Base-by-base conservation (phyloP, 2,888 invertebrate species). In the Pristionchus japonicus region DNA sequence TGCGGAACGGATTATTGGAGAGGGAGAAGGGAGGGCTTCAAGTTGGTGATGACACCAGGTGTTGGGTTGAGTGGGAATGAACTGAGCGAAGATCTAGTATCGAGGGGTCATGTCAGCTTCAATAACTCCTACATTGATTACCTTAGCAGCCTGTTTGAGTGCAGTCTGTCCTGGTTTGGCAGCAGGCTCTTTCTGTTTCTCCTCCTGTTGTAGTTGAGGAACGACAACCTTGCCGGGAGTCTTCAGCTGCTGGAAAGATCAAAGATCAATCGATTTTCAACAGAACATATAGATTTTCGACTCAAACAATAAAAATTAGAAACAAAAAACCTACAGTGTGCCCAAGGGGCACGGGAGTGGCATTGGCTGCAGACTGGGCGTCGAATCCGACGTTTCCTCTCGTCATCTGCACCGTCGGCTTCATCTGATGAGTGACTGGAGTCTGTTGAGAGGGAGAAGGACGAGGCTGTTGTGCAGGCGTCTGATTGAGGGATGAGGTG, bases 141-240 rank as follows among this genome's bases (percentile, higher is more conserved):
- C 90, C 89, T 90, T 90, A 37, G 89, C 92, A 11, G 92, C 91
- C 84, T 92, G 90, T 49, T 89, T 89, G 40, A 92, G 83, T 13
- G 91, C 90, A 9, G 91, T 90, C 11, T 91, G 89, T 34, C 89
- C 88, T n/a, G 77, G 84, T n/a, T 89, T 85, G 61, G 87, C 27
- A 27, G 49, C 43, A 47, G 89, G 77, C 0, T 74, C 57, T 7
- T 17, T 34, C 20, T 34, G 31, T 1, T 15, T 15, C 6, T 52
- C 43, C 9, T 23, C 47, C 57, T 77, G 37, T 49, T 87, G 49
- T 3, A 37, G 67, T 40, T 37, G 77, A 37, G 37, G 87, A 34
- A 47, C 67, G 20, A 40, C 87, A 17, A 87, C 40, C 61, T 80
- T 87, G 0, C 77, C 77, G 15, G 87, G 87, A 27, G 80, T 40